Evolutionary conservation across 2,797 vertebrate genomes (phyloP), one percentile per base, ranked within the genome.

Genomic region (Sebastes itinus): DNA sequence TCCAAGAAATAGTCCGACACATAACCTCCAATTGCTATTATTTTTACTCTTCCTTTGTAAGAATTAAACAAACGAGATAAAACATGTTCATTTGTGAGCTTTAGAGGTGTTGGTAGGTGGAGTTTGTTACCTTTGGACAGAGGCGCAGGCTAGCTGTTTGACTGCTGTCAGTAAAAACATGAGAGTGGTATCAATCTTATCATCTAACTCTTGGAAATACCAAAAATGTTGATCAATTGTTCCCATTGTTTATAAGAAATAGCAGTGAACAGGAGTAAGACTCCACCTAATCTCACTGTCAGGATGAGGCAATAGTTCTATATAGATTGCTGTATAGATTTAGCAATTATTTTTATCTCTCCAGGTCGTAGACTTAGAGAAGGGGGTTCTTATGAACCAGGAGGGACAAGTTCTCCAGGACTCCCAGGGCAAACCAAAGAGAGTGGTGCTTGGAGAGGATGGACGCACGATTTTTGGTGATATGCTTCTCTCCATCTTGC

Each of bases 391-490:
- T 25, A 94, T 99, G 95, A 99, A 99, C 49, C 94, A 96, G 77
- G 97, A 99, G 86, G 99, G 99, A 88, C 94, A 95, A 84, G 90
- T 98, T 86, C 97, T 99, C 61, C 98, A 99, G 88, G 98, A 99
- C 89, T 98, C 98, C 46, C 95, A 97, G 52, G 99, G 99, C 70
- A 96, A 96, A 32, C 97, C 99, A 56, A 97, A 97, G 55, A 96
- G 97, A 88, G 96, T 99, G 81, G 96, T 98, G 63, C 92, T 99
- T 60, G 99, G 99, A 92, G 97, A 97, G 58, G 99, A 99, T 82
- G 98, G 98, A 63, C 96, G 96, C 68, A 99, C 98, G 2, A 95
- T 99, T 88, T 97, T 99, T 92, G 99, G 99, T 99, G 87, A 96
- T 94, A 81, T 61, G 20, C 22, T 77, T 60, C 9, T 60, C 1